phyloP scores from a whole-genome alignment of 2,888 invertebrate genomes.

The Lasioglossum calceatum region DNA sequence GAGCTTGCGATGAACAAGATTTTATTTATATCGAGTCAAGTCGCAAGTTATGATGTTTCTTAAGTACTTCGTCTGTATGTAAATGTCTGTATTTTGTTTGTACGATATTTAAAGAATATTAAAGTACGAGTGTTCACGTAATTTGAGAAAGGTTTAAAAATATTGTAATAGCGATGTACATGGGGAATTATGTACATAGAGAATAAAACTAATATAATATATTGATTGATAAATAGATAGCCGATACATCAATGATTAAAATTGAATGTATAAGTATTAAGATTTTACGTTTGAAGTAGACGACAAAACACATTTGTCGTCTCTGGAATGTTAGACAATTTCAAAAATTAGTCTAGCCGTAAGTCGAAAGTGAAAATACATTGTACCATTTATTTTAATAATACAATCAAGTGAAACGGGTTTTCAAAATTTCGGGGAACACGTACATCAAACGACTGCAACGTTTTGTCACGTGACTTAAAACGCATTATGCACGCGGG shows the following conservation, averaged over 20 bases:
- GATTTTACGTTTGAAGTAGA: not conserved
- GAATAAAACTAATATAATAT: no score
- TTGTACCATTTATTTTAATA: not conserved
- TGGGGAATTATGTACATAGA: not conserved
- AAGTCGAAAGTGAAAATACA: not conserved
- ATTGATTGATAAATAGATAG: not conserved
- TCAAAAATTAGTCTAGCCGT: not conserved
- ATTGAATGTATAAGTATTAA: not conserved
- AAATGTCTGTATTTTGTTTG: not conserved
- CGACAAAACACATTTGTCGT: not conserved
- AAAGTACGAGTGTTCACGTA: no score
- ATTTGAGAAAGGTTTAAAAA: not conserved
- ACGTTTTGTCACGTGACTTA: not conserved
- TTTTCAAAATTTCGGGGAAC: not conserved
- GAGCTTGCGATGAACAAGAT: no score
- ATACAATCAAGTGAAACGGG: not conserved
- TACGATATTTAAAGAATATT: not conserved
- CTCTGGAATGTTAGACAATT: not conserved
- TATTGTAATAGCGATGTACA: not conserved
- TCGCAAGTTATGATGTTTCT: not conserved
- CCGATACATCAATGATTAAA: not conserved
- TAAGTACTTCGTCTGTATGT: not conserved
- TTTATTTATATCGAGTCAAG: not conserved
- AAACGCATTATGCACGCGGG: not conserved
- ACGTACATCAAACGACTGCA: not conserved